Evolutionary conservation across 1,140 invertebrate genomes (phyloP), one percentile per base, ranked within the genome.

Genomic region (Drosophila ananassae): DNA sequence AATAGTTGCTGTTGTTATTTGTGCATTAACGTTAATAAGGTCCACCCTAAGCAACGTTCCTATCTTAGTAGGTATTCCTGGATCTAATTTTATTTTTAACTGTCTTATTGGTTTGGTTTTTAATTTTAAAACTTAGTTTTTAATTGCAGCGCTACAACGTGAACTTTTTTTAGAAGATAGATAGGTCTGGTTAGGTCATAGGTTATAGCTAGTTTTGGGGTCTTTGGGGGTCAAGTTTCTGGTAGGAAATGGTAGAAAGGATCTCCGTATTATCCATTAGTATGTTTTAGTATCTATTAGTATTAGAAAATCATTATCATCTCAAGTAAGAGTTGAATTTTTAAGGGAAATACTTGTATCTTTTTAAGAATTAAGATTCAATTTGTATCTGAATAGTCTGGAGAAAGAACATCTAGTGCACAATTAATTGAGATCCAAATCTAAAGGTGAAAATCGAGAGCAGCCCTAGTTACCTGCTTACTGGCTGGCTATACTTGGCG

Each of bases 381-480:
- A 25, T 22, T 21, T 22, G 68, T n/a, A 39, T 30, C 10, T 22
- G 5, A 46, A 28, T 51, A 44, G 46, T 41, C 17, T 51, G 17
- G 8, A 28, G 13, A 52, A 22, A 48, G 61, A 39, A 69, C 25
- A 69, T 71, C 64, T 71, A 44, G 67, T 12, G 67, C 67, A 69
- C 67, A 71, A 71, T 71, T 71, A 71, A 71, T 71, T 60, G 63
- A 67, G 78, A 83, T 89, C 84, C 84, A 89, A 89, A 80, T 89
- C 79, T 89, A 77, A 89, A 77, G 84, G 79, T 89, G 76, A 89
- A 77, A 89, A 77, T 89, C 83, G 87, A 73, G 63, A 69, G 63
- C 62, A 89, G 83, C 82, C 82, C 82, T 87, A 87, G 79, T 87
- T 87, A 87, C 83, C 83, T 79, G 83, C 82, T 85, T 87, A 77